Conservation (phyloP, 2,888 invertebrate species). For the Catocala sponsa region DNA sequence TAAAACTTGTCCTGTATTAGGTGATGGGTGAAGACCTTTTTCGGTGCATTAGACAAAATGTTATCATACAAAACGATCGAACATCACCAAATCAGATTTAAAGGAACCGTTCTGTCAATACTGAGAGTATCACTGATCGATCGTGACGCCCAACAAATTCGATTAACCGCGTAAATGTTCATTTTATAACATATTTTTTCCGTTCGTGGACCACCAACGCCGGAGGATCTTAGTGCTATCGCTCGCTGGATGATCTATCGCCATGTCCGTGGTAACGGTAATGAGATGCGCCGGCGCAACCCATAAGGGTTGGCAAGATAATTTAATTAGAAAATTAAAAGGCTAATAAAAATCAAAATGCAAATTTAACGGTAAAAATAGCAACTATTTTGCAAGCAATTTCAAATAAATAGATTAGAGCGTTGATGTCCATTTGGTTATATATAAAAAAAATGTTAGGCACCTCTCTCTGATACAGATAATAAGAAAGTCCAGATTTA, state of each 20-base stretch:
- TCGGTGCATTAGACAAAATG: constrained; percentile 1
- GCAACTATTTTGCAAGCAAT: too few relatives aligned
- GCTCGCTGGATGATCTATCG: constrained; percentile 81
- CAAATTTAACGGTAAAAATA: too few relatives aligned
- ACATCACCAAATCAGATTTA: constrained; percentile 21
- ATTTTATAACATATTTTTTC: constrained; percentile 68
- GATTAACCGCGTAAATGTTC: constrained; percentile 71
- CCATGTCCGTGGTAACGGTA: constrained; percentile 61
- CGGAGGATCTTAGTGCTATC: constrained; percentile 80
- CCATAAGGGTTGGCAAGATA: constrained; percentile 46
- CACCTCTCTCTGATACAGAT: too few relatives aligned
- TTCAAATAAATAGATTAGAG: too few relatives aligned
- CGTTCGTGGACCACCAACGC: constrained; percentile 75
- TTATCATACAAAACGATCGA: constrained; percentile 14
- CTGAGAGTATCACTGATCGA: constrained; percentile 40
- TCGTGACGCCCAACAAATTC: constrained; percentile 58
- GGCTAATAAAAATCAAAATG: too few relatives aligned
- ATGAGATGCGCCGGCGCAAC: constrained; percentile 74
- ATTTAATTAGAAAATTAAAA: constrained; percentile 6
- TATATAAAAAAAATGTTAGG: too few relatives aligned
- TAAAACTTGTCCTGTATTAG: too few relatives aligned
- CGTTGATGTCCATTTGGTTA: too few relatives aligned
- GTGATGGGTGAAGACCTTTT: too few relatives aligned
- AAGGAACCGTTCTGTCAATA: constrained; percentile 26
- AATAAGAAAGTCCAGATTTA: too few relatives aligned